Evolutionary conservation across 2,888 invertebrate species (phyloP), one percentile per base, ranked within the genome.

Genomic region (Ormyrus labotus): DNA sequence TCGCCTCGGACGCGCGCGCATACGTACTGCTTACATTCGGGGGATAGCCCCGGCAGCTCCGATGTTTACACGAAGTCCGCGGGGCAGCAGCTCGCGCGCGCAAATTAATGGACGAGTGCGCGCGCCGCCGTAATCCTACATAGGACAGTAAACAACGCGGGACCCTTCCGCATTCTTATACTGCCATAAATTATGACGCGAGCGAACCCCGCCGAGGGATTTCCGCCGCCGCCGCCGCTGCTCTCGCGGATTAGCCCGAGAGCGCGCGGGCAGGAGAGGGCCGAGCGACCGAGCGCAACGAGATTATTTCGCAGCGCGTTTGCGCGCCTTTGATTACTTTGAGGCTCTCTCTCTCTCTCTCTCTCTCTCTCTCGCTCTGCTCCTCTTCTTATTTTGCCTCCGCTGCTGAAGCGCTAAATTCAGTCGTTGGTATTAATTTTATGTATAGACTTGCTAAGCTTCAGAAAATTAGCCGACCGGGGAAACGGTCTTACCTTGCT

Each of bases 161-260:
- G 85, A 86, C 87, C 88, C 88, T 87, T 88, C 87, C 87, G 87
- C 88, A 89, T 89, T 89, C 89, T 89, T 89, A 89, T 86, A 87
- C 87, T 86, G 87, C 88, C 85, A 88, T 89, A 89, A 89, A 89
- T 89, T 89, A 89, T 88, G 85, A 86, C 87, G 86, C 85, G 86
- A 87, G 86, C 70, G 78, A 63, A 58, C 72, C 87, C 85, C 84
- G 82, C 67, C 69, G 19, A 47, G 79, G 79, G 79, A 73, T 79
- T 73, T 70, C 64, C 9, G 11, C 63, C 47, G 58, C n/a, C 34
- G 34, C 64, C 79, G 48, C 55, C 48, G 73, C 51, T 7, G 11
- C 63, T 11, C 65, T 10, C 78, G 57, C 71, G 80, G 82, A 80
- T 80, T 82, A 78, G 73, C 65, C 34, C 9, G 45, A 53, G 55